Conservation (phyloP, 1,140 invertebrate genomes). For the Sycophila sp. region DNA sequence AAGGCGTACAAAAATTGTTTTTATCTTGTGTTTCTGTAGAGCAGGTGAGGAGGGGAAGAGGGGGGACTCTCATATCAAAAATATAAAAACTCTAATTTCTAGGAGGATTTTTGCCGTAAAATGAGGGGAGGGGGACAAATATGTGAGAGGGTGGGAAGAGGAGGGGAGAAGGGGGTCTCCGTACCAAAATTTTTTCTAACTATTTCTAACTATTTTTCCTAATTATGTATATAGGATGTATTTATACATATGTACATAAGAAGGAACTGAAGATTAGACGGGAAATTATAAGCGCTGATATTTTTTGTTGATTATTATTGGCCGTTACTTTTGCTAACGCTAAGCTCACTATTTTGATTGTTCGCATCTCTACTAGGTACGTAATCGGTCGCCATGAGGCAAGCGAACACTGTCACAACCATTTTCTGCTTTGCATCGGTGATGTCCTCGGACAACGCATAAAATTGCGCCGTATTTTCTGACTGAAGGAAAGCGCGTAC, state of each 20-base stretch:
- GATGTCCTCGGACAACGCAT: conserved; percentile 99
- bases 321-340: conserved; percentile 41
- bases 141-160: no score
- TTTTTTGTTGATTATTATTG: conserved; percentile 51
- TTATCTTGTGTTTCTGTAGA: no score
- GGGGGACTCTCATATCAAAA: no score
- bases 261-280: background rate
- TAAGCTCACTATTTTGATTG: conserved; percentile 50
- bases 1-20: no score
- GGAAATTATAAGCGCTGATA: background rate
- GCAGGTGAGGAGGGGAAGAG: no score
- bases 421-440: conserved; percentile 98
- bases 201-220: no score
- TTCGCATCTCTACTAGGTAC: conserved; percentile 83
- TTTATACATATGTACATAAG: conserved; percentile 14
- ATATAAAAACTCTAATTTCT: no score
- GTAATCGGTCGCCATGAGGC: conserved; percentile 96
- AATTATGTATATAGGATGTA: background rate
- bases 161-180: no score
- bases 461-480: conserved; percentile 97
- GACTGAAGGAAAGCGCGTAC: conserved; percentile 98
- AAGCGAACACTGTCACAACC: conserved; percentile 99
- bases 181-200: no score
- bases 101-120: no score
- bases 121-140: no score